phyloP scores from a whole-genome alignment of 2,113 vertebrate genomes.

The human (Homo sapiens) region DNA sequence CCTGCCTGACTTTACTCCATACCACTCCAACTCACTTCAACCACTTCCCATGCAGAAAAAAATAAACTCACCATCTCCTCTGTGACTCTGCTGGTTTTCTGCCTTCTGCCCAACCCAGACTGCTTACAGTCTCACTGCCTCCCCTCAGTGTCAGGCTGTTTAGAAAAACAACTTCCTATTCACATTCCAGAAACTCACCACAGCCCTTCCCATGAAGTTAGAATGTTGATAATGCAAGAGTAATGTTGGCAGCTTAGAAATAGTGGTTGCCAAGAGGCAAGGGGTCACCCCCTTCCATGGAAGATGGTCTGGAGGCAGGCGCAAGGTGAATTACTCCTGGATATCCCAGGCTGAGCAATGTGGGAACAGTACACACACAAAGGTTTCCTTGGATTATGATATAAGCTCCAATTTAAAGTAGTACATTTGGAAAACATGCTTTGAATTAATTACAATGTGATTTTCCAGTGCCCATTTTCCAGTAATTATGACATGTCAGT shows the following conservation, averaged over 20 bases:
- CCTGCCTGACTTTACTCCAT: neutral
- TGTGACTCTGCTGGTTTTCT: neutral
- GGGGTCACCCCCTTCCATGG: neutral
- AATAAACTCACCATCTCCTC: conserved; percentile 72
- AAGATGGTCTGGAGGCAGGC: neutral
- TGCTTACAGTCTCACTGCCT: conserved; percentile 48
- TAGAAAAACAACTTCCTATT: conserved; percentile 71
- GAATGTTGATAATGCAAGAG: conserved; percentile 6
- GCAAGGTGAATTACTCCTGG: conserved; percentile 46
- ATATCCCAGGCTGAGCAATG: neutral
- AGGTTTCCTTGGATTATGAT: conserved; percentile 39
- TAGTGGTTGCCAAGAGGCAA: neutral
- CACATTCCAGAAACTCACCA: conserved; percentile 64
- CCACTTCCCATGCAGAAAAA: neutral
- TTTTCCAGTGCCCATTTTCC: neutral
- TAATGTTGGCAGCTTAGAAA: neutral
- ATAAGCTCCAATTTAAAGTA: neutral
- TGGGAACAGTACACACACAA: neutral
- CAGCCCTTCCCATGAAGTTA: conserved; percentile 59
- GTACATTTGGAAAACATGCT: neutral
- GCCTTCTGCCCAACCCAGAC: neutral
- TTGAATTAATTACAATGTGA: neutral
- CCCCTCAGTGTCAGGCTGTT: conserved; percentile 27
- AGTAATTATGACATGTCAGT: neutral
- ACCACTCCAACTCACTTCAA: neutral